A percentile compares a stretch with the other conserved stretches of the same genome.
phyloP scores from a whole-genome alignment of 2,797 vertebrate genomes.

The Kryptopterus vitreolus region DNA sequence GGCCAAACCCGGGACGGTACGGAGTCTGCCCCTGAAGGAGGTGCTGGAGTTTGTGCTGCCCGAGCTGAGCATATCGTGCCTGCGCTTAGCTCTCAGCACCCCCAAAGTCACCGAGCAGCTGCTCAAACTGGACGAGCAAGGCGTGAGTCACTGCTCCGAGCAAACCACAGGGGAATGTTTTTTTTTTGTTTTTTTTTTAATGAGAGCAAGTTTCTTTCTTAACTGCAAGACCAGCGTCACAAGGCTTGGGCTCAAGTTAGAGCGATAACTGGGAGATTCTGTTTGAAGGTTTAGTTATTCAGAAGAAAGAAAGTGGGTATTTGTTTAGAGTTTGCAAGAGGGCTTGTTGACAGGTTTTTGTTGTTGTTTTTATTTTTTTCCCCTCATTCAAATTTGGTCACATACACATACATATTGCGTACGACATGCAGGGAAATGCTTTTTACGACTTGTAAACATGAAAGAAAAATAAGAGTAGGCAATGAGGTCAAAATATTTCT shows the following conservation, averaged over 20 bases:
- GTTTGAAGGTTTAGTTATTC: not conserved
- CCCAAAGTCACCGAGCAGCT: constrained; percentile 93
- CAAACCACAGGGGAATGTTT: constrained; percentile 1
- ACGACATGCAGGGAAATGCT: too few relatives aligned
- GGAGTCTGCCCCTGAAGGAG: constrained; percentile 85
- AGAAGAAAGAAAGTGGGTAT: not conserved
- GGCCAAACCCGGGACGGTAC: constrained; percentile 78
- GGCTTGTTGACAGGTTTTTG: too few relatives aligned
- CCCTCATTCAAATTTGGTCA: too few relatives aligned
- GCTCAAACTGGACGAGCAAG: constrained; percentile 92
- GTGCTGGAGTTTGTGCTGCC: constrained; percentile 86
- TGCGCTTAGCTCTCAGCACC: constrained; percentile 81
- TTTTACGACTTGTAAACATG: too few relatives aligned
- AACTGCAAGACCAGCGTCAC: not conserved
- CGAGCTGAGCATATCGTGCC: constrained; percentile 83
- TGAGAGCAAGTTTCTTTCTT: not conserved
- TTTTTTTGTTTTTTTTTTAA: too few relatives aligned
- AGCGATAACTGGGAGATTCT: not conserved
- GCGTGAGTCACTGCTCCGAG: constrained; percentile 74
- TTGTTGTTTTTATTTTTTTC: too few relatives aligned
- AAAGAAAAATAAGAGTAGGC: too few relatives aligned
- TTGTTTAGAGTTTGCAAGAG: too few relatives aligned
- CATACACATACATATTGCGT: too few relatives aligned
- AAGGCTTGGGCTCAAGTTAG: not conserved
- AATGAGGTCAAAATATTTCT: too few relatives aligned